These are phyloP conservation scores for Drosophila chauvacae DNA, from an alignment of 1,140 invertebrate species.

Conservation along the genomic window DNA sequence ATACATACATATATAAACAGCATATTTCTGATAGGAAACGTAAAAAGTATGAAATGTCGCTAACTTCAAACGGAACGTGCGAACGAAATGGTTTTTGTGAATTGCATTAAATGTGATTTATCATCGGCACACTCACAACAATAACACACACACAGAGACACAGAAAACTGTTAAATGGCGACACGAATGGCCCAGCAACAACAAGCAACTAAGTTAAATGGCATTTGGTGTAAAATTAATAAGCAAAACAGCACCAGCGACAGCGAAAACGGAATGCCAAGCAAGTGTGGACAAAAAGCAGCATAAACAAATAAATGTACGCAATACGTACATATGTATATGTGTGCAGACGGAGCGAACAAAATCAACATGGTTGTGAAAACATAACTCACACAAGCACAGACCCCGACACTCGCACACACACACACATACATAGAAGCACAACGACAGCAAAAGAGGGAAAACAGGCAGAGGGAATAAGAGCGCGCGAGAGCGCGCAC, in stretches of 20 bases:
- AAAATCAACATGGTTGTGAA: constrained; percentile 80
- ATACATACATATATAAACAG: constrained; percentile 21
- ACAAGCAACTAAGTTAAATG: constrained; percentile 53
- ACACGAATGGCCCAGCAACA: constrained; percentile 23
- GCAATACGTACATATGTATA: constrained; percentile 10
- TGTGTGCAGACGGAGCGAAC: constrained; percentile 47
- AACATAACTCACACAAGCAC: constrained; percentile 51
- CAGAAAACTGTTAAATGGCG: constrained; percentile 42
- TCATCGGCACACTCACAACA: constrained; percentile 39
- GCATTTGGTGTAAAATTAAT: constrained; percentile 76
- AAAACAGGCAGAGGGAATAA: background rate
- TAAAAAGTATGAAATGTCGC: constrained; percentile 40
- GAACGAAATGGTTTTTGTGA: constrained; percentile 61
- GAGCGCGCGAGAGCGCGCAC: constrained; percentile 19
- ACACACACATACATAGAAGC: constrained; percentile 20
- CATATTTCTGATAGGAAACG: constrained; percentile 47
- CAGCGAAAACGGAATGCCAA: constrained; percentile 28
- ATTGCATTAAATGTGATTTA: constrained; percentile 76
- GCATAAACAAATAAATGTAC: constrained; percentile 37
- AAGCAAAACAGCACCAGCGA: constrained; percentile 38
- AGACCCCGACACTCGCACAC: constrained; percentile 33
- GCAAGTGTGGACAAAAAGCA: constrained; percentile 38
- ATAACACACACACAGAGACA: constrained; percentile 23
- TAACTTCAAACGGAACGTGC: constrained; percentile 50
- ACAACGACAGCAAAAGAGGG: constrained; percentile 6